phyloP scores from a whole-genome alignment of 2,797 vertebrate genomes.

The Alosa sapidissima region DNA sequence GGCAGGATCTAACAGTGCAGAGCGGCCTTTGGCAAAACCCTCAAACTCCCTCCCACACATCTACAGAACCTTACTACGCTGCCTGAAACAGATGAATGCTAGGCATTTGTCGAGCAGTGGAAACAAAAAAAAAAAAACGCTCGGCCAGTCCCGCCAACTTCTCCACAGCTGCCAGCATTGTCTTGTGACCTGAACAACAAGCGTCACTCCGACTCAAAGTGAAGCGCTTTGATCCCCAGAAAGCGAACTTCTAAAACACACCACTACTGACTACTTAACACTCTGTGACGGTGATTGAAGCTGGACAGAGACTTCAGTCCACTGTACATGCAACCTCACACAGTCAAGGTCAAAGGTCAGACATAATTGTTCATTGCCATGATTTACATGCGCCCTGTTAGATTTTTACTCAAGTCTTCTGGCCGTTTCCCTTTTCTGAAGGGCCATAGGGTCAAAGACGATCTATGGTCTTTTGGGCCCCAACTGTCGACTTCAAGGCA shows the following conservation, averaged over 20 bases:
- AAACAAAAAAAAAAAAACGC: background rate
- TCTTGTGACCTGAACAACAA: slow-evolving; percentile 4
- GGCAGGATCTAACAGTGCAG: slow-evolving; percentile 10
- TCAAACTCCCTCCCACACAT: slow-evolving; percentile 27
- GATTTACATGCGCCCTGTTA: no score
- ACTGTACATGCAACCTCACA: background rate
- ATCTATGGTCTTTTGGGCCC: no score
- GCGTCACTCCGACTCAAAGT: background rate
- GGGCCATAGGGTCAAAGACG: no score
- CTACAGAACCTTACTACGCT: slow-evolving; percentile 6
- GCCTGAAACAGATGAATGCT: background rate
- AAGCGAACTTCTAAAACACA: background rate
- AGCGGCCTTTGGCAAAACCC: slow-evolving; percentile 31
- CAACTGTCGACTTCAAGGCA: no score
- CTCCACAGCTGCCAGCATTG: background rate
- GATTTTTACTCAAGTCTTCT: no score
- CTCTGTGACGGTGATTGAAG: background rate
- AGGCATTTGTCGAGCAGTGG: slow-evolving; percentile 2
- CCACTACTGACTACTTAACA: background rate
- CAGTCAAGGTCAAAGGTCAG: background rate
- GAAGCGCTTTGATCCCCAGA: background rate
- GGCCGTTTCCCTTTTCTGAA: no score
- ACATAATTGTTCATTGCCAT: background rate
- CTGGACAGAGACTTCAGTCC: background rate
- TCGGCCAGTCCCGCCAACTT: background rate